These are phyloP conservation scores for Acleris emargana DNA, from an alignment of 2,888 invertebrate genomes.

Conservation along the genomic window DNA sequence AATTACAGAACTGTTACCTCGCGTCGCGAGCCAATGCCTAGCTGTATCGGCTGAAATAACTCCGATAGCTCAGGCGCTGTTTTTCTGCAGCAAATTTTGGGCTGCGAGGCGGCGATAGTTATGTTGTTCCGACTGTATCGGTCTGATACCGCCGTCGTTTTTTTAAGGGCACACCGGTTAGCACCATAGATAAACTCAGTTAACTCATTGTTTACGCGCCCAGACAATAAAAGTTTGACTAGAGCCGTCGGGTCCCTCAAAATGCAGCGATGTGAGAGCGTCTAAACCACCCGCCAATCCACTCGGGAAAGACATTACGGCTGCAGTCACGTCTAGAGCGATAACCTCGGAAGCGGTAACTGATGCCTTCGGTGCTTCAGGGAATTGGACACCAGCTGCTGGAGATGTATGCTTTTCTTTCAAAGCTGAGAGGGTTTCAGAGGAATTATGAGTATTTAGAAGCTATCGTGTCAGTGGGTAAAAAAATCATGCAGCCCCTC, in stretches of 20 bases:
- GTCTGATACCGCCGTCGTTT: not conserved
- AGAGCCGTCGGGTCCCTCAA: not conserved
- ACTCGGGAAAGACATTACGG: not conserved
- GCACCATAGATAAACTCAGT: not conserved
- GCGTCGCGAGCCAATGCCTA: too few relatives aligned
- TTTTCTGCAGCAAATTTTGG: too few relatives aligned
- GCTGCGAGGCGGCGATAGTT: not conserved
- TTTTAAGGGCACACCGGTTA: conserved; percentile 2
- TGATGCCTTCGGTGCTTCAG: not conserved
- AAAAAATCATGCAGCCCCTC: conserved; percentile 4
- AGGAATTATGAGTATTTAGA: too few relatives aligned
- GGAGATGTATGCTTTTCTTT: not conserved
- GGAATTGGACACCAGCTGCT: not conserved
- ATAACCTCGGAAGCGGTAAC: not conserved
- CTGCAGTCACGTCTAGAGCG: not conserved
- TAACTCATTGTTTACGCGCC: not conserved
- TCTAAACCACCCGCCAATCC: not conserved
- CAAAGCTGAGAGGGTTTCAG: not conserved
- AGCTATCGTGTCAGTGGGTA: not conserved
- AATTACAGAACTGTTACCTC: too few relatives aligned
- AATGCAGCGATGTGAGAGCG: not conserved
- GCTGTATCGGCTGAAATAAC: too few relatives aligned
- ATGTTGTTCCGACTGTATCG: not conserved
- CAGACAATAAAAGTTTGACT: not conserved
- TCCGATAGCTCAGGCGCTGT: too few relatives aligned